Evolutionary conservation across 92 coral and sea anemone species (phyloP), one percentile per base, ranked within the genome.

Genomic region (Parazoanthus swiftii): DNA sequence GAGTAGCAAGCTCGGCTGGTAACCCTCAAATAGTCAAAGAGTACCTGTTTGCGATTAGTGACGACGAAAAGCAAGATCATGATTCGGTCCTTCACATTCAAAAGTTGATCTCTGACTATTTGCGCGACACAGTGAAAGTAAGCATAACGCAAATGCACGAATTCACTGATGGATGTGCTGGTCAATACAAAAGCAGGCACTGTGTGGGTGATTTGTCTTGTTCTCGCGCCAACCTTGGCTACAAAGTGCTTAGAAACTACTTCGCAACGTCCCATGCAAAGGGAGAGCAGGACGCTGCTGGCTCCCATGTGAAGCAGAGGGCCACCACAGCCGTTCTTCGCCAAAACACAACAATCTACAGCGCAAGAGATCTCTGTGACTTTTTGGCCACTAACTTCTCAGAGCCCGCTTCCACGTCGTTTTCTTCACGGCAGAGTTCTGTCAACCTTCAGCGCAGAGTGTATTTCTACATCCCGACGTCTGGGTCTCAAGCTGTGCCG

Each of bases 1-100:
- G 59, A 23, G 63, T 77, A 21, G 63, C 63, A 54, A 77, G 81
- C 63, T 39, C 63, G 23, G 59, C 81, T 20, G 59, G 42, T 15
- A 46, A 77, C 59, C 81, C 81, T 14, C 58, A 77, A 44, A 10
- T 77, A 14, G 18, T 68, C 81, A 80, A 80, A 50, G 70, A 80
- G 46, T 56, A 80, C 35, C 16, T 80, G 21, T 80, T 80, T 54
- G 84, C 84, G 42, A 51, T 80, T 51, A 5, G 65, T 42, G 70
- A 80, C 21, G 84, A 80, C 70, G 71, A 25, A 51, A 80, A 26
- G n/a, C 84, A 80, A 68, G 84, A 80, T 80, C 71, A 80, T 58
- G 43, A 80, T 68, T 80, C 71, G 1, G 84, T 51, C 58, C 58
- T 51, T 21, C 70, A 80, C 35, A n/a, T 80, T 11, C 84, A 80